These are phyloP conservation scores for Drosophila prosaltans DNA, from an alignment of 1,140 invertebrate genomes.

Conservation along the genomic window DNA sequence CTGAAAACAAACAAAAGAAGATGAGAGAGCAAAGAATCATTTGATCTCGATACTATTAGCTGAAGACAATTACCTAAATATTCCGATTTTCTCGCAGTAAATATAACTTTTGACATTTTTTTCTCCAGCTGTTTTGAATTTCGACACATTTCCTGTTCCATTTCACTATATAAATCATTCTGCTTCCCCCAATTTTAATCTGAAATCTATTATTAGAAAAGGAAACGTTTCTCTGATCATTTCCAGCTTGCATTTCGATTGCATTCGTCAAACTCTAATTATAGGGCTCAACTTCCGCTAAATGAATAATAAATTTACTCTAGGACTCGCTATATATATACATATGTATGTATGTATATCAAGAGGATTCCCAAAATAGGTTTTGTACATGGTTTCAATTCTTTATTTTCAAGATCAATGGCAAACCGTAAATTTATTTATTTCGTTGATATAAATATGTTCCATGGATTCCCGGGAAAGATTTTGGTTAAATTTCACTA, in stretches of 20 bases:
- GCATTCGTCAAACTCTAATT: neutral
- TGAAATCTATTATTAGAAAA: neutral
- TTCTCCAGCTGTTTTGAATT: neutral
- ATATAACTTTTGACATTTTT: neutral
- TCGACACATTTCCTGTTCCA: neutral
- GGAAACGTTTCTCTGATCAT: neutral
- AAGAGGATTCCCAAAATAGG: slow-evolving; percentile 44
- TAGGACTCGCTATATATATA: neutral
- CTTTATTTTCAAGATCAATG: slow-evolving; percentile 58
- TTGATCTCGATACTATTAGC: too few species aligned
- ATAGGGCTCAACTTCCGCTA: slow-evolving; percentile 33
- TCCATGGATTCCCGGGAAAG: neutral
- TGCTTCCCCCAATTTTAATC: neutral
- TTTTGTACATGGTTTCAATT: neutral
- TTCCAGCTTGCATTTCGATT: too few species aligned
- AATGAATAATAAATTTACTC: too few species aligned
- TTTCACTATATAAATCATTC: slow-evolving; percentile 2
- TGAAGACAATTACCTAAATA: too few species aligned
- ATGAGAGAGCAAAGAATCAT: too few species aligned
- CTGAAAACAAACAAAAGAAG: too few species aligned
- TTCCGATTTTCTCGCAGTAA: neutral
- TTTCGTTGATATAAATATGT: neutral
- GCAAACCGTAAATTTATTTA: slow-evolving; percentile 9
- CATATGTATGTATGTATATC: slow-evolving; percentile 28
- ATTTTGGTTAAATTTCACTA: slow-evolving; percentile 2